Conservation (phyloP, 2,113 vertebrate genomes). For the Dipodomys ordii region DNA sequence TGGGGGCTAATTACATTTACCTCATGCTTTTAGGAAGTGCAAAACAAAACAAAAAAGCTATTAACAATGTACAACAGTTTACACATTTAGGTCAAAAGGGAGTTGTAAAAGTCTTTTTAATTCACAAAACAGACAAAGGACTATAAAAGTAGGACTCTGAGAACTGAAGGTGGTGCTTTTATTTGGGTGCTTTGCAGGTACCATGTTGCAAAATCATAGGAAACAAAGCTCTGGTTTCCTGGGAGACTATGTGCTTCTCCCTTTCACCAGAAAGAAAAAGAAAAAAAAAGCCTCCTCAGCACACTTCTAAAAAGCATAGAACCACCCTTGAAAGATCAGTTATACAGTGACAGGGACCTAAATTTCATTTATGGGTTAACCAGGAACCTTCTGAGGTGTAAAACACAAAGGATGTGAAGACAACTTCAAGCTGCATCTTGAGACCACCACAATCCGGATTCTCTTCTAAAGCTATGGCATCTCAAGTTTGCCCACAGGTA, state of each 20-base stretch:
- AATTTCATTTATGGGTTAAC: not conserved
- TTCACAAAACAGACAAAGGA: conserved; percentile 64
- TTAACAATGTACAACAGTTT: conserved; percentile 57
- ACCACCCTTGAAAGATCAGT: not conserved
- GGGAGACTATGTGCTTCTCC: not conserved
- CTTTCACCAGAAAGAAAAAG: not conserved
- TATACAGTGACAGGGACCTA: not conserved
- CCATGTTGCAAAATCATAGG: conserved; percentile 77
- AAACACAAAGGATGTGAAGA: not conserved
- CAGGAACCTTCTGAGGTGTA: not conserved
- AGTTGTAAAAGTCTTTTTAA: conserved; percentile 44
- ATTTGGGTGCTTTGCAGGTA: conserved; percentile 69
- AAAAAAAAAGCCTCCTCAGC: not conserved
- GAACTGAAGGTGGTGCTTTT: conserved; percentile 76
- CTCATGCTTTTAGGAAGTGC: conserved; percentile 60
- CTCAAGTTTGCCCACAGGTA: conserved; percentile 10
- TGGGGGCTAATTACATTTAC: not conserved
- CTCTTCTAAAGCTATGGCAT: not conserved
- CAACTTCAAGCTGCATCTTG: not conserved
- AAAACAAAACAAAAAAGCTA: conserved; percentile 62
- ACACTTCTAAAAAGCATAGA: not conserved
- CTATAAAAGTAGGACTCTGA: conserved; percentile 46
- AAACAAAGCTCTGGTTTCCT: conserved; percentile 82
- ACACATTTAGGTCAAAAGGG: conserved; percentile 64
- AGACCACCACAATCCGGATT: not conserved